Evolutionary conservation across 2,888 invertebrate genomes (phyloP).

Genomic region (Epiblema foenella): DNA sequence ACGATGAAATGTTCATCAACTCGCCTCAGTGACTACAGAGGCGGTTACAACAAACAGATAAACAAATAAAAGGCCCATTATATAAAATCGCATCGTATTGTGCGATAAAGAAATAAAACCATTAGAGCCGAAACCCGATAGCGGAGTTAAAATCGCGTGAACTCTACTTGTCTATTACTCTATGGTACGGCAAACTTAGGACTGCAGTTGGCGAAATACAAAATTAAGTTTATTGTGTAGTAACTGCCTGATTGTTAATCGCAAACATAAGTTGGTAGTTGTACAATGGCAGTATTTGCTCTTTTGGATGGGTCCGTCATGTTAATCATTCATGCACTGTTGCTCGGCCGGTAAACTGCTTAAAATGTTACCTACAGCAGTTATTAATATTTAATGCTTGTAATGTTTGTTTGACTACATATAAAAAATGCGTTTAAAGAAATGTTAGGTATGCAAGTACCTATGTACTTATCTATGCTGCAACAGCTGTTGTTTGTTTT

Average conservation of each 20-base stretch:
- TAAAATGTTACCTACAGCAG: conserved; percentile 33
- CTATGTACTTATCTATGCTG: background rate
- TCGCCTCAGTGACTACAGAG: conserved; percentile 7
- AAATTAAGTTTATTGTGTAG: background rate
- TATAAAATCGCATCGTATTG: conserved; percentile 23
- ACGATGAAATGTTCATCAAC: background rate
- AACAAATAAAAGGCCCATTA: conserved; percentile 15
- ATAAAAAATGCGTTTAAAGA: conserved; percentile 15
- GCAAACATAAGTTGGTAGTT: conserved; percentile 22
- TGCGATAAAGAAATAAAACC: conserved; percentile 30
- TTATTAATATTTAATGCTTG: conserved; percentile 36
- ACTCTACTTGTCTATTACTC: conserved; percentile 42
- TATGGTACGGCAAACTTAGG: conserved; percentile 19
- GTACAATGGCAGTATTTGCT: conserved; percentile 41
- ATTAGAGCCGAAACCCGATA: conserved; percentile 46
- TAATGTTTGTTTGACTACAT: conserved; percentile 28
- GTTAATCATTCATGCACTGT: conserved; percentile 40
- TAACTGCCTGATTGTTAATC: background rate
- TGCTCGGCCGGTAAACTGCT: conserved; percentile 30
- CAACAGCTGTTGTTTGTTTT: background rate
- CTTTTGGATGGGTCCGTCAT: conserved; percentile 36
- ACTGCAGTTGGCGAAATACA: background rate
- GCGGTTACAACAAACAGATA: conserved; percentile 30
- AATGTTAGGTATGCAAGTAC: background rate
- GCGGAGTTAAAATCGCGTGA: conserved; percentile 51